Evolutionary conservation across 2,888 invertebrate genomes (phyloP).

Genomic region (Epistrophe grossulariae): DNA sequence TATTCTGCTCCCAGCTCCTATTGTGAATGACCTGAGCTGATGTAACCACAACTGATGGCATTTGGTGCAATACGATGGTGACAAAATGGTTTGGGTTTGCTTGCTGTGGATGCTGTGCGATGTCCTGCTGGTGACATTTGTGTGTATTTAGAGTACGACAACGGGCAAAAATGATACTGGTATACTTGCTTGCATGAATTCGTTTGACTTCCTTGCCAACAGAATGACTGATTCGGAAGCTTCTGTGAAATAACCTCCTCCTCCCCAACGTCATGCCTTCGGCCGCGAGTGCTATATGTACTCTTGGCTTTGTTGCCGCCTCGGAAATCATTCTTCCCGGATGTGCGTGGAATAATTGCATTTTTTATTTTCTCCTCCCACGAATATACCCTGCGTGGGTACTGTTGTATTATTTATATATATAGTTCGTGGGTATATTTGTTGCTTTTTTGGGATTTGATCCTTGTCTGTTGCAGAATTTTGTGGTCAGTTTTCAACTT

Average conservation of each 20-base stretch:
- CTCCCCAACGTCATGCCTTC: not conserved
- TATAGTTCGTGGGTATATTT: not conserved
- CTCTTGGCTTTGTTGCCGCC: not conserved
- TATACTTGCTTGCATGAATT: constrained; percentile 29
- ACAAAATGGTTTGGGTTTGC: not conserved
- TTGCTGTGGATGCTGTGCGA: constrained; percentile 15
- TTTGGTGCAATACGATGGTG: constrained; percentile 3
- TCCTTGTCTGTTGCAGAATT: constrained; percentile 66
- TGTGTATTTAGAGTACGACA: constrained; percentile 36
- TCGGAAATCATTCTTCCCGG: constrained; percentile 51
- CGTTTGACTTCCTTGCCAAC: constrained; percentile 49
- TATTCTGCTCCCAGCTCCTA: not conserved
- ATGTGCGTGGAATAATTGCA: constrained; percentile 68
- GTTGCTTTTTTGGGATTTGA: constrained; percentile 56
- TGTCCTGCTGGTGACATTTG: constrained; percentile 53
- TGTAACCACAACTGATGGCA: constrained; percentile 46
- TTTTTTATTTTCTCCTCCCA: constrained; percentile 19
- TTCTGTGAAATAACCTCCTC: not conserved
- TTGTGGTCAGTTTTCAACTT: constrained; percentile 48
- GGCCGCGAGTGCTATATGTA: not conserved
- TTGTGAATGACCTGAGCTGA: constrained; percentile 43
- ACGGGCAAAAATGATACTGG: constrained; percentile 37
- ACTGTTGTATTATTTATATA: not conserved
- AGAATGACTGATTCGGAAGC: constrained; percentile 57
- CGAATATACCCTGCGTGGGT: not conserved